Base-by-base conservation (phyloP, 1,140 invertebrate genomes). In the Drosophila sechellia region DNA sequence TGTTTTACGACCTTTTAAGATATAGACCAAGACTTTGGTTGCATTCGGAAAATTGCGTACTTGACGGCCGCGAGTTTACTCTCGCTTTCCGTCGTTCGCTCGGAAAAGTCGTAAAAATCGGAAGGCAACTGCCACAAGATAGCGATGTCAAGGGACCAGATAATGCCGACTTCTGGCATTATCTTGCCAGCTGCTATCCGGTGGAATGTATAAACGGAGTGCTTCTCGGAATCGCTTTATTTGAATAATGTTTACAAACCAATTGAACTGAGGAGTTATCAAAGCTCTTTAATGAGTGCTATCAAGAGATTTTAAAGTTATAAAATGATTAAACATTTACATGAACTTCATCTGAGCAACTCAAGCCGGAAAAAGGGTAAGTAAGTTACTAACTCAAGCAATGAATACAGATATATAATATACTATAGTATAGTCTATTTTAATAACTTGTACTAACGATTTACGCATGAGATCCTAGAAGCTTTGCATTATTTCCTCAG, bases 1-100 rank as follows among this genome's bases (percentile, higher is more conserved):
- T 66, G 37, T 87, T 87, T 87, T 87, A 87, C 83, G 83, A 87
- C 84, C 66, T 77, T 83, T 77, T 57, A 56, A 70, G 63, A 87
- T 87, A 85, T 81, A 64, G 60, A 55, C 63, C 83, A 75, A 86
- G 79, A 66, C 84, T 87, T 89, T 83, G 61, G 54, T 61, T 65
- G 45, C 59, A 56, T 65, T 52, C 37, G 8, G 59, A 84, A 76
- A 84, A 84, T 79, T 74, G 75, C 80, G 80, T 81, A 84, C 80
- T 84, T 84, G 80, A 84, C 80, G 75, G 42, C 20, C n/a, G 25
- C 8, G 31, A 48, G 15, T 70, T 35, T 45, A 68, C 27, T 61
- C 52, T 59, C 49, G 45, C 52, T 57, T 61, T 45, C 52, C 53
- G 54, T 45, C 56, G 49, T 55, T 80, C 69, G 37, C 68, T 58